A percentile compares a stretch with the other conserved stretches of the same genome.
Evolutionary conservation across 2,113 vertebrate genomes (phyloP).

Genomic region (Leptobrachium leishanense): DNA sequence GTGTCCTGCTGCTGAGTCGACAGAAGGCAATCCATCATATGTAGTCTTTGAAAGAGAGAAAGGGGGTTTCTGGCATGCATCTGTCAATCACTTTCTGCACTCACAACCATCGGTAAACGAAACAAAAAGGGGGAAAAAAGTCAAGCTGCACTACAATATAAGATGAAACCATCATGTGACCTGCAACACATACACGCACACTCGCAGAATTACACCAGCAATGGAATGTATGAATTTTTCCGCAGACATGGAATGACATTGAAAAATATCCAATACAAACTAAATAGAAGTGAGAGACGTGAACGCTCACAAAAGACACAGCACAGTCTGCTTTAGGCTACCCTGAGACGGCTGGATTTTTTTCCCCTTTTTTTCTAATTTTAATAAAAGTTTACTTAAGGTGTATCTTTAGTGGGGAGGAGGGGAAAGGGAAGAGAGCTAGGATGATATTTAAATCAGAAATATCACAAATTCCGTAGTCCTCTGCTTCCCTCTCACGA

Average conservation of each 20-base stretch:
- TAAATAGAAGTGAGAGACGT: constrained; percentile 78
- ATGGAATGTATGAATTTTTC: constrained; percentile 73
- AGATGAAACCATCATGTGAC: constrained; percentile 81
- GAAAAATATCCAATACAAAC: constrained; percentile 80
- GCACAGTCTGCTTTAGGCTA: constrained; percentile 65
- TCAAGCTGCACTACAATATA: constrained; percentile 82
- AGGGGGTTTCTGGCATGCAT: constrained; percentile 80
- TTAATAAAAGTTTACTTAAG: constrained; percentile 60
- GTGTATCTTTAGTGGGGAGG: constrained; percentile 56
- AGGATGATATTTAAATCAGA: constrained; percentile 21
- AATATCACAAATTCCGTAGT: constrained; percentile 34
- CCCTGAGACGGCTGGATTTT: constrained; percentile 55
- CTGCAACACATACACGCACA: constrained; percentile 69
- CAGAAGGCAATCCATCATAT: constrained; percentile 82
- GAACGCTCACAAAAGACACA: constrained; percentile 68
- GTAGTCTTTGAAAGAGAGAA: constrained; percentile 82
- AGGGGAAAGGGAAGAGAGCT: neutral
- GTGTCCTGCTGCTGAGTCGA: constrained; percentile 77
- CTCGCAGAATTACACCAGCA: constrained; percentile 51
- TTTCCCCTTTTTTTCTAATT: neutral
- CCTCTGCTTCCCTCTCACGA: constrained; percentile 36
- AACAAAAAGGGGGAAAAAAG: constrained; percentile 66
- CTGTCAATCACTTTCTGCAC: constrained; percentile 84
- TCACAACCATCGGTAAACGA: constrained; percentile 83
- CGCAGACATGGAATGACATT: constrained; percentile 81